Conservation (phyloP, 2,113 vertebrate genomes). For the Pterocles gutturalis region DNA sequence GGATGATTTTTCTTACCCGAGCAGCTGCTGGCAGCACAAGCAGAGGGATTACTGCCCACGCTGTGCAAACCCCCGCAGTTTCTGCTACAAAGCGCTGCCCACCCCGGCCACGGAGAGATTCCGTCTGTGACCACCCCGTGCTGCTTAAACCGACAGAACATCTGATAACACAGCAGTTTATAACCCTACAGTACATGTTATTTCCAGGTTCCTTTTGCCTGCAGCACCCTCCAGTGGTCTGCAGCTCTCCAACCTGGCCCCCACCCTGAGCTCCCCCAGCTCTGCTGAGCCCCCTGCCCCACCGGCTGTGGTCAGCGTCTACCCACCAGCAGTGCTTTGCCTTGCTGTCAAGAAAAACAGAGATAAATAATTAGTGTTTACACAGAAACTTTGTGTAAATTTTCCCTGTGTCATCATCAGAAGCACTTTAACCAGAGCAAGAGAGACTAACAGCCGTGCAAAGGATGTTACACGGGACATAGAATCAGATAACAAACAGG, state of each 20-base stretch:
- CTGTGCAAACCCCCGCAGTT: not conserved
- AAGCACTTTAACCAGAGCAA: not conserved
- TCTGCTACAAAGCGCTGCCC: not conserved
- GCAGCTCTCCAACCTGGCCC: too few relatives aligned
- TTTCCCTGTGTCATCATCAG: not conserved
- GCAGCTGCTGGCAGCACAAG: not conserved
- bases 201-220: not conserved
- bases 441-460: not conserved
- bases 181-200: rapidly evolving
- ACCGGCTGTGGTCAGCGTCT: too few relatives aligned
- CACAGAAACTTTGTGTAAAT: not conserved
- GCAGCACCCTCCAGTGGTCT: not conserved
- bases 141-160: not conserved
- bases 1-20: not conserved
- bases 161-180: not conserved
- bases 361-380: not conserved
- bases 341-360: not conserved
- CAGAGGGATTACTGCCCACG: not conserved
- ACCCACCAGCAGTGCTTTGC: too few relatives aligned
- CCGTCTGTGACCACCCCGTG: rapidly evolving
- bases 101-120: not conserved
- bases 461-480: rapidly evolving
- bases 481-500: rapidly evolving
- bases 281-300: too few relatives aligned
- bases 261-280: too few relatives aligned